Evolutionary conservation across 2,113 vertebrate species (phyloP), one percentile per base, ranked within the genome.

Genomic region (Prolemur simus): DNA sequence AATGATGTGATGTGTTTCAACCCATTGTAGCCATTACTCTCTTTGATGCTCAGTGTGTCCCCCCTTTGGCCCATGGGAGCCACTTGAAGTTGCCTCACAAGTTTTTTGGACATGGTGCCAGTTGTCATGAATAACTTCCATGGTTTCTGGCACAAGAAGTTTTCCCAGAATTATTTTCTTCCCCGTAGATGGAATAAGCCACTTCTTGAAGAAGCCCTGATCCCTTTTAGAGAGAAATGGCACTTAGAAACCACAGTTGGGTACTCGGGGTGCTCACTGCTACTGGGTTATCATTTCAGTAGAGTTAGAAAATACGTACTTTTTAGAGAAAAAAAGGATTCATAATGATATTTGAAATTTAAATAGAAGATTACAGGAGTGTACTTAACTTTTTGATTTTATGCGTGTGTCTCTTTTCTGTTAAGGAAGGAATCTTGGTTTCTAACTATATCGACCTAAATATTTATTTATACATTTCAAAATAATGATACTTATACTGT

Each of bases 321-420:
- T 85, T 94, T 71, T 77, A 10, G 14, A 54, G 47, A 89, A 21
- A 56, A 47, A 52, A 89, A 25, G 29, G 60, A 64, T 86, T 85
- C 37, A 56, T 69, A 25, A 69, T 89, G 47, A 23, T 47, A 47
- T 63, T 89, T 89, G 47, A 17, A 80, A 23, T 42, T 71, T 68
- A 69, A 82, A 68, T 85, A 25, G 23, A 86, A 92, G 58, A 45
- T 77, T 39, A 42, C 47, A 23, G 34, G 73, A 47, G 60, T 93
- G 76, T 73, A 63, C 21, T 52, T 81, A 80, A 49, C 71, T 87
- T 90, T 84, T 66, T 27, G 32, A 83, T 77, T 82, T 95, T 91
- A 18, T 63, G 39, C 49, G 82, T 60, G 2, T 37, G 34, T 20
- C 29, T 92, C 21, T 27, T 95, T 89, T 94, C 39, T 89, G 23